A percentile compares a stretch with the other conserved stretches of the same genome.
Conservation (phyloP, 1,140 invertebrate genomes). For the Drosophila triauraria region DNA sequence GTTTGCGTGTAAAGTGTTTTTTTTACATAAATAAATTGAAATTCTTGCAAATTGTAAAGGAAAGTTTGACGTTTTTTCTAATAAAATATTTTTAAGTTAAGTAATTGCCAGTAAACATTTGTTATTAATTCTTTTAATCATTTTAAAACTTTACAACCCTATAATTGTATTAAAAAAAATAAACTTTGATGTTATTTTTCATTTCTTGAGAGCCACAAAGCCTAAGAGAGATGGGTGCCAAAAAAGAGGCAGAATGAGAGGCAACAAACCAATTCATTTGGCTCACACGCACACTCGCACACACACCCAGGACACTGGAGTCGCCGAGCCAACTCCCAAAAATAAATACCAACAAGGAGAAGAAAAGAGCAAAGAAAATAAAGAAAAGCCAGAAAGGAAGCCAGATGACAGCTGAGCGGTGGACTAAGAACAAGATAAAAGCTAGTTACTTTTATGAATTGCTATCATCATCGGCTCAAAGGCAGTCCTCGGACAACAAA, state of each 20-base stretch:
- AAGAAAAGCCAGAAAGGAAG: slow-evolving; percentile 11
- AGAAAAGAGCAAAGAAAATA: background rate
- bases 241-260: slow-evolving; percentile 33
- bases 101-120: background rate
- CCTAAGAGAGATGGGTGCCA: background rate
- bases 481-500: slow-evolving; percentile 43
- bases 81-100: too few relatives aligned
- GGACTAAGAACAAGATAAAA: slow-evolving; percentile 15
- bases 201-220: too few relatives aligned
- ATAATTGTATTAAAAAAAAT: too few relatives aligned
- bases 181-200: too few relatives aligned
- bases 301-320: slow-evolving; percentile 3
- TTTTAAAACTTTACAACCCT: background rate
- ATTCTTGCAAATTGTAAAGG: too few relatives aligned
- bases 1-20: too few relatives aligned
- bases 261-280: slow-evolving; percentile 66
- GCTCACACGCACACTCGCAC: slow-evolving; percentile 16
- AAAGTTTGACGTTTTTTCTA: too few relatives aligned
- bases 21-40: too few relatives aligned
- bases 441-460: slow-evolving; percentile 63
- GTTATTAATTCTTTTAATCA: background rate
- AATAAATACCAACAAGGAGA: slow-evolving; percentile 37
- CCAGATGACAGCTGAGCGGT: slow-evolving; percentile 18
- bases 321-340: slow-evolving; percentile 55
- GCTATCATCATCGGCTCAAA: slow-evolving; percentile 21